Evolutionary conservation across 2,797 vertebrate species (phyloP), one percentile per base, ranked within the genome.

Genomic region (Bovichtus variegatus): DNA sequence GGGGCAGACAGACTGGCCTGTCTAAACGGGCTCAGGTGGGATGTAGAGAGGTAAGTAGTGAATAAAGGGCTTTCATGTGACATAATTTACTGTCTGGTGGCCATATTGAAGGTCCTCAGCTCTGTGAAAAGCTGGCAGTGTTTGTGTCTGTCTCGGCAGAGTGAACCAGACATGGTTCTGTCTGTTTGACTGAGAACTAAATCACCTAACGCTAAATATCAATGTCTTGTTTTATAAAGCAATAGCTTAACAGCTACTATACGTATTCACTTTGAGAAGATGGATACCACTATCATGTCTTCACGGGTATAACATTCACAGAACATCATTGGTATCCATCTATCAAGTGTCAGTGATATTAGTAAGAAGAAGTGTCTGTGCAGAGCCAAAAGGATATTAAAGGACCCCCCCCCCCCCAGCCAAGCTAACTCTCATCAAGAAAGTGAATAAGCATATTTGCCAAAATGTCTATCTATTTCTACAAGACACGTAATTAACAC

Each of bases 61-160:
- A 73, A 82, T 82, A 69, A 88, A 82, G 19, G 49, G 71, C 70
- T 82, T 80, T 80, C 62, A 71, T 84, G 76, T 71, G 74, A 79
- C 76, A 77, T 70, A 54, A 85, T 85, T 69, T 72, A 80, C 47
- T 62, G 80, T 83, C 86, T 85, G 82, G 47, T 65, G 44, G 68
- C 31, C 69, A 57, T 63, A 19, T 15, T 51, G 50, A 71, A 80
- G 53, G 43, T 65, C 51, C 44, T 60, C 59, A 38, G 63, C 50
- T 59, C 40, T 59, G 44, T 29, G 3, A 75, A 38, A 67, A 76
- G 57, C 67, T 55, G 71, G 29, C 51, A 76, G 51, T 31, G 31
- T 57, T 27, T 58, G 43, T 77, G 43, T 77, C 21, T 7, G 8
- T 62, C 67, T 50, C 34, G 31, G 6, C 27, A 59, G 60, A 43